Evolutionary conservation across 2,888 invertebrate genomes (phyloP), one percentile per base, ranked within the genome.

Genomic region (Hypsopygia costalis): DNA sequence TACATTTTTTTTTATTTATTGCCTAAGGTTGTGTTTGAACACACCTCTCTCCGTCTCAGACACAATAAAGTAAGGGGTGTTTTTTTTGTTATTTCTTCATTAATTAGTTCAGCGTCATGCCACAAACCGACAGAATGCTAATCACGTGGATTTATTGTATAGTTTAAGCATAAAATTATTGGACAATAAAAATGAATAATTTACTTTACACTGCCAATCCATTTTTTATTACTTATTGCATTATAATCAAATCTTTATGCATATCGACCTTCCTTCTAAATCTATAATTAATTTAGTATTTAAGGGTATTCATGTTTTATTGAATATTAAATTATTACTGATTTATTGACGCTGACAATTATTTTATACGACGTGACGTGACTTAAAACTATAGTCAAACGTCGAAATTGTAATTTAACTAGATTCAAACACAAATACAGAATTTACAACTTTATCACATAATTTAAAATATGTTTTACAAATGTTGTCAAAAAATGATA

Each of bases 1-100:
- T 62, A 66, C 49, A 53, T 65, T 67, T 72, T 74, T 72, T 74
- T 78, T 76, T 66, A 83, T 85, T 85, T 82, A 85, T 86, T 81
- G 69, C 72, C 68, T 75, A 68, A 69, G 64, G 63, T 69, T 62
- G 71, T 68, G 69, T 58, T 54, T 53, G 52, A 47, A 49, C 48
- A 55, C 53, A 54, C 43, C 46, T 51, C 47, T 43, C 49, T 47
- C 40, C 46, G 49, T 54, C 54, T 49, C 55, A 44, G 53, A 51
- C 46, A 47, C 40, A 25, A 7, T 25, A 8, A 12, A 31, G 20
- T 21, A 34, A 16, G 16, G 16, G 16, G 4, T 3, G 25, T 31
- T 21, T 35, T 28, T 25, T 30, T 20, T 28, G 22, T 35, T 28
- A 31, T 30, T 20, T 28, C 30, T 20, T 30, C 30, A 20, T 29